These are phyloP conservation scores for Lithobates sylvaticus DNA, from an alignment of 2,797 vertebrate species.

Conservation along the genomic window DNA sequence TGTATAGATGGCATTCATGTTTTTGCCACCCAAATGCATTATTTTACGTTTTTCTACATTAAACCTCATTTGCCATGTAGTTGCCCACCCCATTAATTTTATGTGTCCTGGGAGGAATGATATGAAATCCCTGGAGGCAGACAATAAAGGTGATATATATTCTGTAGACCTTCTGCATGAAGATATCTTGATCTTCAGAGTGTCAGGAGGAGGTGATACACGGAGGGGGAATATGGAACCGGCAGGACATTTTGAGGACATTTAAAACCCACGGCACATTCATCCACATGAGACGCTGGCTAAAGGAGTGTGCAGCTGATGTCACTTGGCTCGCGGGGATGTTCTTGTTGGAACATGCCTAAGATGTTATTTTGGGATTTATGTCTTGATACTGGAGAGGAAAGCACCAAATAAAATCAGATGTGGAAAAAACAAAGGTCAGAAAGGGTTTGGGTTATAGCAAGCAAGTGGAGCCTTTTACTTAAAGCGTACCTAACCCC, in stretches of 20 bases:
- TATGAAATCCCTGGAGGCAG: too few relatives aligned
- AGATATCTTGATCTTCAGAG: neutral
- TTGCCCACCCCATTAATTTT: too few relatives aligned
- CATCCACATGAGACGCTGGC: neutral
- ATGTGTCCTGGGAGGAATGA: too few relatives aligned
- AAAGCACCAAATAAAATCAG: neutral
- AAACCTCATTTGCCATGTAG: too few relatives aligned
- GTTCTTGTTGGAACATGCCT: neutral
- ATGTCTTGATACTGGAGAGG: neutral
- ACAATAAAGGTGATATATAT: too few relatives aligned
- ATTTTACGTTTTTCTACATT: too few relatives aligned
- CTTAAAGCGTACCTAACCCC: too few relatives aligned
- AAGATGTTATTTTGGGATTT: neutral
- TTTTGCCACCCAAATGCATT: too few relatives aligned
- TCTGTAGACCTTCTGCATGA: neutral
- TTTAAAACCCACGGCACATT: neutral
- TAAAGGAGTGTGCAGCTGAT: constrained; percentile 27
- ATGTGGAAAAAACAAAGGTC: neutral
- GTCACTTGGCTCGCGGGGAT: neutral
- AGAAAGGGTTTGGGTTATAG: neutral
- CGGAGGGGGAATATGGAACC: neutral
- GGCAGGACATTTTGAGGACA: neutral
- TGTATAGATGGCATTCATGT: too few relatives aligned
- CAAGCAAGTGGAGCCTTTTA: neutral
- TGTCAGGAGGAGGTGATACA: neutral